Evolutionary conservation across 1,140 invertebrate species (phyloP).

Genomic region (Stegodyphus dumicola): DNA sequence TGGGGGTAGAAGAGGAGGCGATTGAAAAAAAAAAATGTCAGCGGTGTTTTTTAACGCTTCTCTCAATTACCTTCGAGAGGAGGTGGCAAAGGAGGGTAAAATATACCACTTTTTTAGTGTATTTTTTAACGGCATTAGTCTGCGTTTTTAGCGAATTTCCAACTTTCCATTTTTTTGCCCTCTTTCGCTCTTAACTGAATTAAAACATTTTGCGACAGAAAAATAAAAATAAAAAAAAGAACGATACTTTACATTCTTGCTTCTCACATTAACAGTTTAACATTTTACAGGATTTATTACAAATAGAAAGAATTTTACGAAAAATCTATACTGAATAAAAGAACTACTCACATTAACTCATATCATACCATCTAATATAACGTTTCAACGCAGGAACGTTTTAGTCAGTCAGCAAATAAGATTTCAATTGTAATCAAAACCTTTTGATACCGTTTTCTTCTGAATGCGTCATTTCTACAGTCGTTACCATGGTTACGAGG

Average conservation of each 20-base stretch:
- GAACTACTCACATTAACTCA: not conserved
- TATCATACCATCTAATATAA: too few relatives aligned
- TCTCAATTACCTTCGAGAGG: constrained; percentile 50
- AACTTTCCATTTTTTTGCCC: not conserved
- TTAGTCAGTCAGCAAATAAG: too few relatives aligned
- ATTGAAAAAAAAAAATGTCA: constrained; percentile 40
- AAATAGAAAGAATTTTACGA: not conserved
- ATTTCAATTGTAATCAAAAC: too few relatives aligned
- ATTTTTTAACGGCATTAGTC: constrained; percentile 50
- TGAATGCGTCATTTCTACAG: too few relatives aligned
- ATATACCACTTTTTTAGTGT: constrained; percentile 20
- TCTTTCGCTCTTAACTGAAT: not conserved
- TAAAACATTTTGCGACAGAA: not conserved
- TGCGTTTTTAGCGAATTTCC: constrained; percentile 56
- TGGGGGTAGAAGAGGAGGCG: too few relatives aligned
- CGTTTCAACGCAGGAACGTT: too few relatives aligned
- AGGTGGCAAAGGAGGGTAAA: constrained; percentile 51
- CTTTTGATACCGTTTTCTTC: too few relatives aligned
- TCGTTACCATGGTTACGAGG: too few relatives aligned
- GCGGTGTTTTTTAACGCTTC: constrained; percentile 52
- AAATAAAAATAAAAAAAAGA: not conserved
- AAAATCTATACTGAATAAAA: not conserved
- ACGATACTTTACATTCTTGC: not conserved
- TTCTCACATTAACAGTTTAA: not conserved
- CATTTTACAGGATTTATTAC: not conserved